Evolutionary conservation across 2,797 vertebrate genomes (phyloP), one percentile per base, ranked within the genome.

Genomic region (Pipistrellus kuhlii): DNA sequence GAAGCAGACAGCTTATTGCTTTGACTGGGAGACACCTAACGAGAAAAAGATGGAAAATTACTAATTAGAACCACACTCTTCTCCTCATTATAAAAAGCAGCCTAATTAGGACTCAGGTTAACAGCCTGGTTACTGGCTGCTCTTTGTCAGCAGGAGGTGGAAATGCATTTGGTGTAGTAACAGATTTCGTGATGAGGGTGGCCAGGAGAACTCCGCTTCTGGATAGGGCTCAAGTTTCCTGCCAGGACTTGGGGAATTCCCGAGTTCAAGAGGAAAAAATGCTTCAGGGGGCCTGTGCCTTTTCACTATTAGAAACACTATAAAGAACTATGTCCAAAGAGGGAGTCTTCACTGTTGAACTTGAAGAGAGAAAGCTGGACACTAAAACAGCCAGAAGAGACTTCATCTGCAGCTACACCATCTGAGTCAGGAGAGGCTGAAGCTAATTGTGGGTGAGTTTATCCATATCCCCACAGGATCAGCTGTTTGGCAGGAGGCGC

Each of bases 81-180:
- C 72, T 48, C n/a, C 55, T 96, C 81, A 87, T 94, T 97, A 96
- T 76, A 69, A 66, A 92, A 92, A 73, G 32, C 18, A 77, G n/a
- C 62, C 51, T 96, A 93, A 95, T 95, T 94, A 95, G 90, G 87
- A 73, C 20, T 41, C 35, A 75, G 85, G 91, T 76, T 94, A 95
- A 94, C 81, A 73, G 57, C 83, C 3, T 35, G 23, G 51, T 93
- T 76, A 48, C 78, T 32, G 17, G 78, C 85, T 59, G 25, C 27
- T 35, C 73, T 9, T 38, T 25, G 6, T 72, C 95, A 71, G 91
- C 87, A 85, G 87, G 96, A 88, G 75, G 51, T 41, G 91, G 72
- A 77, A 66, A 27, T 20, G n/a, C 73, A 53, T 62, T 92, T 53
- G 32, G 17, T 66, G 13, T 4, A 88, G 62, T n/a, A 87, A 73